Conservation (phyloP, 2,797 vertebrate genomes). For the Vireo griseus region DNA sequence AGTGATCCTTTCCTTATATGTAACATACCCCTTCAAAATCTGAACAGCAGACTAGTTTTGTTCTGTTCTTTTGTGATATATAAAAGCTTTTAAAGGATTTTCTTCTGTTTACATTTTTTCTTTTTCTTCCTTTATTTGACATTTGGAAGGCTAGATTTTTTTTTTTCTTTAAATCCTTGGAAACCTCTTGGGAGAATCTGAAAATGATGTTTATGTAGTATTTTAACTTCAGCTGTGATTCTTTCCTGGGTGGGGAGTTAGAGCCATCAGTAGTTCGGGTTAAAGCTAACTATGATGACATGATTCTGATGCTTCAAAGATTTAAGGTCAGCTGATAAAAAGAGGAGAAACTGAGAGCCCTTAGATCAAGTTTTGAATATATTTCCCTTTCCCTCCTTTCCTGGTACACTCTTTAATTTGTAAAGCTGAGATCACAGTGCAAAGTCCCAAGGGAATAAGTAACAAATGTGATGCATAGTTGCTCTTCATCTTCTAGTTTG, state of each 20-base stretch:
- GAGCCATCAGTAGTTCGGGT: neutral
- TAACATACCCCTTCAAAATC: neutral
- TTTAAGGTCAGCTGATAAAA: neutral
- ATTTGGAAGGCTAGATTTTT: neutral
- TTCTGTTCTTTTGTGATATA: neutral
- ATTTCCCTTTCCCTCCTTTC: neutral
- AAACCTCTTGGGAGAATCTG: neutral
- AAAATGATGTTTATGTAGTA: neutral
- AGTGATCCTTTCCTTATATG: neutral
- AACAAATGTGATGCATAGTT: neutral
- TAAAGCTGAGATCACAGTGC: neutral
- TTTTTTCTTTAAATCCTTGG: neutral
- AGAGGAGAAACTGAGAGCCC: neutral
- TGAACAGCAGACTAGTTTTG: neutral
- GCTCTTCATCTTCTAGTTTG: neutral
- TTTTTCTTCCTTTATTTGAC: neutral
- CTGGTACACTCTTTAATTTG: neutral
- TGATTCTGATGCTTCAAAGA: neutral
- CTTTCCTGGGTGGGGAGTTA: neutral
- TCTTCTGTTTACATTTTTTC: neutral
- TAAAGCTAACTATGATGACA: neutral
- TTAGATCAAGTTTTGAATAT: neutral
- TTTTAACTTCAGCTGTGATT: constrained; percentile 5
- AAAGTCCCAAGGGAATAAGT: neutral
- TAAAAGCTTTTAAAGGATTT: constrained; percentile 45